Base-by-base conservation (phyloP, 2,797 vertebrate genomes). In the Hemibagrus guttatus region DNA sequence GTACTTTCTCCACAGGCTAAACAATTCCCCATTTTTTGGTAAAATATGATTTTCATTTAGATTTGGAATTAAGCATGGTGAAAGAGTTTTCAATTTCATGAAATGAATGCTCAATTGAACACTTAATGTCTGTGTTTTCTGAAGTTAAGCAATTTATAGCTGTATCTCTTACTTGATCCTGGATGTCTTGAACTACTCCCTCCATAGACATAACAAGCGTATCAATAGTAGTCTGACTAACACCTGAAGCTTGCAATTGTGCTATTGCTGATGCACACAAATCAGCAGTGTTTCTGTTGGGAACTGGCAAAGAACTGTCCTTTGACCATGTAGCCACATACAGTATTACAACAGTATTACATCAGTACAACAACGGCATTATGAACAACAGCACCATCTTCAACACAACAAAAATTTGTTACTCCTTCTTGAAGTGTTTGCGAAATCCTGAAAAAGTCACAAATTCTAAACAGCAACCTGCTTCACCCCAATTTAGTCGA, bases 241-340 rank as follows among this genome's bases (percentile, higher is more conserved):
- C 35, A 72, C 69, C 19, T 75, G 42, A 23, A 49, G 42, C 46
- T 17, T 76, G 23, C 46, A 76, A 11, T 54, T 76, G 74, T 76
- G 26, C 74, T 54, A 54, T 76, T 52, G 74, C 74, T 54, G 74
- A 76, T 54, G 49, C 74, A 76, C 74, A 76, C 74, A 76, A 16
- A 76, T 76, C 46, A 0, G 26, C 16, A 31, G 49, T 28, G 49
- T 76, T 76, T 28, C n/a, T 76, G 19, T 13, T 75, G 1, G 42
- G 12, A 11, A 75, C 19, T 46, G 72, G 74, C 26, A 79, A 5
- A 7, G 28, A 56, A 6, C 75, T 56, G 52, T 8, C 52, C 9
- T 74, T 74, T 74, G 39, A 42, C 21, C 6, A 74, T 35, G 4
- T 72, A 42, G 35, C 59, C 59, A 26, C 59, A 61, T 61, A n/a